Evolutionary conservation across 2,888 invertebrate species (phyloP), one percentile per base, ranked within the genome.

Genomic region (Trissolcus brochymenae): DNA sequence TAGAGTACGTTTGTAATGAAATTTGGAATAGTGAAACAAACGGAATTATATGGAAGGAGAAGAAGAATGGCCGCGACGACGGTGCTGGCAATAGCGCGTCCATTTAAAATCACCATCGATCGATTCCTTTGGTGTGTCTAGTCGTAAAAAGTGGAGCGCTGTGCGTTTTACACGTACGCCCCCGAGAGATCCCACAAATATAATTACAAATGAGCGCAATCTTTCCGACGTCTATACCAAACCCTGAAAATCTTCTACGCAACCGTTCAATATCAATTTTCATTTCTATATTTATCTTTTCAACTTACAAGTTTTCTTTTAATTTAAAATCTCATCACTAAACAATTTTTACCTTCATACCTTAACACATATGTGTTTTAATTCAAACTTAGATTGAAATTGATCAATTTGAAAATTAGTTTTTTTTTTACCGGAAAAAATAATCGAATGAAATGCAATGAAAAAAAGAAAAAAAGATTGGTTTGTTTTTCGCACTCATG

Each of bases 91-190:
- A 51, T 70, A 62, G 49, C 62, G 57, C 71, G 71, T 56, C 51
- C 71, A 71, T 62, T 71, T 57, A 62, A 71, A 71, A 57, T 62
- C 57, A 57, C 43, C 43, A 57, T 51, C 57, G 62, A 62, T 71
- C 71, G 71, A 62, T 71, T 71, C 14, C 62, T 62, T 62, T 62
- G 60, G 71, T 56, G 70, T 62, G 62, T 70, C 61, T 70, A 50
- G 21, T 11, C 54, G 55, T 70, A 70, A 70, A 70, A 70, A 70
- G 61, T 70, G 56, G 61, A 70, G 14, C 70, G 56, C 68, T 55
- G 19, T 61, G 53, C 59, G 46, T 50, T 41, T 17, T 19, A 51
- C 68, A 55, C 60, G 35, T 35, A 35, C 11, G 35, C 35, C 35
- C 35, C 35, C 35, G 35, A 35, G 35, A 35, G 35, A 35, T 11